Percentiles rank a stretch among this genome's conserved stretches.
phyloP scores from a whole-genome alignment of 53 echinoderm and acorn worm species.

The Paracentrotus lividus region DNA sequence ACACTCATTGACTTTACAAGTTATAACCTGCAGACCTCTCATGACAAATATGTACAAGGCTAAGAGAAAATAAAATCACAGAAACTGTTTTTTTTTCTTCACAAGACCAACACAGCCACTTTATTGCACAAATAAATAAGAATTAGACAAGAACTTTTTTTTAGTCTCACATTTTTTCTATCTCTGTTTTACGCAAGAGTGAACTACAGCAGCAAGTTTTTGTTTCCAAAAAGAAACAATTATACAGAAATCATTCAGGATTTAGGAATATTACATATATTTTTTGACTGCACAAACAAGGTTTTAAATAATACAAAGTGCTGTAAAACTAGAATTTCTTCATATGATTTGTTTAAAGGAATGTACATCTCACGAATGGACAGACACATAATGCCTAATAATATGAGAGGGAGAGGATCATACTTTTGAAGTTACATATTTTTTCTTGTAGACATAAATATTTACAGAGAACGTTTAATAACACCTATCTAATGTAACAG shows the following conservation, averaged over 20 bases:
- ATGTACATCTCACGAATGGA: neutral
- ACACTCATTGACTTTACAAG: too few species aligned
- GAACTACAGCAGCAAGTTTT: slow-evolving; percentile 14
- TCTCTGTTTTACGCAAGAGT: neutral
- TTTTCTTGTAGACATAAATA: neutral
- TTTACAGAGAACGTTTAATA: neutral
- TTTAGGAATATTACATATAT: neutral
- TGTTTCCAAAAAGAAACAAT: neutral
- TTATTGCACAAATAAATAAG: slow-evolving; percentile 46
- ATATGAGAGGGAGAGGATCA: neutral
- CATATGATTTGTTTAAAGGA: neutral
- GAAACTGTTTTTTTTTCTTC: neutral
- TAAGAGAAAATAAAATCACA: neutral
- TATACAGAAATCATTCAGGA: neutral
- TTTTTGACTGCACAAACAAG: neutral
- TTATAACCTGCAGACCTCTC: too few species aligned
- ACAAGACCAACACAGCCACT: slow-evolving; percentile 46
- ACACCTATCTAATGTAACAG: neutral
- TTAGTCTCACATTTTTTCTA: neutral
- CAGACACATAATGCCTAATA: neutral
- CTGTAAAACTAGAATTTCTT: slow-evolving; percentile 14
- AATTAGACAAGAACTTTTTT: neutral
- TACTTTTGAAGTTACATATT: neutral
- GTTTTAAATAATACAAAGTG: neutral
- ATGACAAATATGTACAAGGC: neutral